Evolutionary conservation across 92 coral and sea anemone genomes (phyloP), one percentile per base, ranked within the genome.

Genomic region (Porites divaricata): DNA sequence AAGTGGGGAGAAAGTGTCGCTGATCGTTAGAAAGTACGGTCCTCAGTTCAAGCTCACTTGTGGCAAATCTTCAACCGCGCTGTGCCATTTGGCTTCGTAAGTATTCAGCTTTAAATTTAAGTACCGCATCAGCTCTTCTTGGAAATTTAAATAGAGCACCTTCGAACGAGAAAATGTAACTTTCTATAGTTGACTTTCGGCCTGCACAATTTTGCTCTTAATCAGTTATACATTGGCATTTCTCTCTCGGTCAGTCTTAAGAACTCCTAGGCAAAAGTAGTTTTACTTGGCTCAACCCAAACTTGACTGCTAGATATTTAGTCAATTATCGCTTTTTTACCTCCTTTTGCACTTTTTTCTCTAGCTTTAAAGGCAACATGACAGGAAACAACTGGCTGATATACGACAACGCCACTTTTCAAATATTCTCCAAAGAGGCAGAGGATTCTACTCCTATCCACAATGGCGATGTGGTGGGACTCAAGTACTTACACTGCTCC

Each of bases 1-100:
- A 70, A 90, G 96, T 61, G 96, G 96, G 9, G 94, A 93, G 49
- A 63, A 17, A 14, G 90, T 91, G 28, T 79, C 85, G 8, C 78
- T 91, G 15, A 72, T 41, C 14, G 76, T 76, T 17, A 26, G 63
- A 20, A 2, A 9, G n/a, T 65, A 85, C 19, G 81, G 84, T 14
- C 35, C 17, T 25, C 76, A 56, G 10, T 78, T 81, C 56, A 84
- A 84, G n/a, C 76, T 88, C 74, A 20, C 57, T 9, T 88, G 91
- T 24, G 25, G 17, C 22, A 41, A 79, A 5, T 83, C 88, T 1
- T 5, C 76, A 7, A 79, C 82, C 14, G 13, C 80, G 9, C 48
- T 80, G n/a, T 87, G 82, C 28, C 25, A 78, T 74, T 58, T 81
- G 16, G 24, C 17, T 9, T n/a, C 56, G 87, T 76, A 75, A 76